Base-by-base conservation (phyloP, 2,888 invertebrate species). In the Thereva unica region DNA sequence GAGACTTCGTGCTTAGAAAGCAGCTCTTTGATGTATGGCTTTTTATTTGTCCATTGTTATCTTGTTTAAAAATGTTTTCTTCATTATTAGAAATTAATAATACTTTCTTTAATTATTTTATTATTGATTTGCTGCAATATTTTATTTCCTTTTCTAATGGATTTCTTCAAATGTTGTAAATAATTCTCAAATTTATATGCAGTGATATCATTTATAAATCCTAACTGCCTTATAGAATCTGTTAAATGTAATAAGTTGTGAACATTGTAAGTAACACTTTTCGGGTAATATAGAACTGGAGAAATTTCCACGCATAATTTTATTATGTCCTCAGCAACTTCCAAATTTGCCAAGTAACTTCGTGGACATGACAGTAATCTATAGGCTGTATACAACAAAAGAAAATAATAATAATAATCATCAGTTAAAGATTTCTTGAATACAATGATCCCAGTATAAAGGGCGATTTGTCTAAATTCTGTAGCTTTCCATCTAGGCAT, bases 231-330 rank as follows among this genome's bases (percentile, higher is more conserved):
- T n/a, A n/a, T n/a, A n/a, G n/a, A n/a, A n/a, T n/a, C n/a, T n/a
- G n/a, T n/a, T n/a, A n/a, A n/a, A n/a, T n/a, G n/a, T n/a, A n/a
- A n/a, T n/a, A n/a, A n/a, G n/a, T n/a, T n/a, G n/a, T n/a, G n/a
- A n/a, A n/a, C n/a, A n/a, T n/a, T n/a, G n/a, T n/a, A n/a, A n/a
- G n/a, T n/a, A n/a, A n/a, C n/a, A n/a, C n/a, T n/a, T n/a, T n/a
- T n/a, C n/a, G n/a, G n/a, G 63, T 8, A 55, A 9, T 23, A 64
- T 2, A 68, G 52, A 68, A 56, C 34, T 34, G 68, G 64, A 64
- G 67, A 68, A 12, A 63, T 64, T 45, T 61, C n/a, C 4, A 71
- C 68, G 68, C 68, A 71, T 52, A 53, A 10, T 7, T 54, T 10
- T 12, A 52, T n/a, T 64, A 59, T 50, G 34, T 63, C 41, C 34